These are phyloP conservation scores for Takifugu ocellatus DNA, from an alignment of 2,797 vertebrate species.

Conservation along the genomic window DNA sequence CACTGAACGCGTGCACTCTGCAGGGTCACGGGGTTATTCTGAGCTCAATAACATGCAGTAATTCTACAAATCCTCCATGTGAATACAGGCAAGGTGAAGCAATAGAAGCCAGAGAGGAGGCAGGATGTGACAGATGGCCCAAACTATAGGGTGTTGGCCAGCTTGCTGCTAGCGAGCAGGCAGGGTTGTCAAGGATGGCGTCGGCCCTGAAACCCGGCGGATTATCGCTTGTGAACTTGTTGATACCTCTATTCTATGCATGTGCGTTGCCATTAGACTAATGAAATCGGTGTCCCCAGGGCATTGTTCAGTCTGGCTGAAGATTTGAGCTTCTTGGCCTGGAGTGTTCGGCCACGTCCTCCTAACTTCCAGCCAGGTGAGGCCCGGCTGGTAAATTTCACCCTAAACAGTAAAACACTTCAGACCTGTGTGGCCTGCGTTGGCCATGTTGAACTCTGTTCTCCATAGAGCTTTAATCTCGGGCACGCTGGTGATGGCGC, in stretches of 20 bases:
- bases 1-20: slow-evolving; percentile 29
- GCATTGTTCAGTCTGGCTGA: slow-evolving; percentile 10
- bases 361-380: slow-evolving; percentile 21
- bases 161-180: slow-evolving; percentile 34
- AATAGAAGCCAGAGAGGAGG: slow-evolving; percentile 33
- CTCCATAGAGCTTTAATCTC: slow-evolving; percentile 35
- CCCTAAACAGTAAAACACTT: slow-evolving; percentile 17
- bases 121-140: slow-evolving; percentile 69
- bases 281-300: slow-evolving; percentile 3
- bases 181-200: slow-evolving; percentile 12
- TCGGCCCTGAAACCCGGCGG: slow-evolving; percentile 8
- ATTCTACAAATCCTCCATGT: slow-evolving; percentile 49
- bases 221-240: slow-evolving; percentile 33
- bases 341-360: slow-evolving; percentile 11
- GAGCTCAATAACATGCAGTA: slow-evolving; percentile 41
- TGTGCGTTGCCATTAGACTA: too few relatives aligned
- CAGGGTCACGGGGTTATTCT: slow-evolving; percentile 35
- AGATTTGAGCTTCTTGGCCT: slow-evolving; percentile 28
- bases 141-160: slow-evolving; percentile 51
- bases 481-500: slow-evolving; percentile 4
- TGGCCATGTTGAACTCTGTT: slow-evolving; percentile 41
- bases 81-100: slow-evolving; percentile 34
- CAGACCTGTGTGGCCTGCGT: slow-evolving; percentile 35
- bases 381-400: slow-evolving; percentile 30
- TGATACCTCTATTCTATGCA: slow-evolving; percentile 20